These are phyloP conservation scores for Calidris pygmaea DNA, from an alignment of 2,113 vertebrate species.

Conservation along the genomic window DNA sequence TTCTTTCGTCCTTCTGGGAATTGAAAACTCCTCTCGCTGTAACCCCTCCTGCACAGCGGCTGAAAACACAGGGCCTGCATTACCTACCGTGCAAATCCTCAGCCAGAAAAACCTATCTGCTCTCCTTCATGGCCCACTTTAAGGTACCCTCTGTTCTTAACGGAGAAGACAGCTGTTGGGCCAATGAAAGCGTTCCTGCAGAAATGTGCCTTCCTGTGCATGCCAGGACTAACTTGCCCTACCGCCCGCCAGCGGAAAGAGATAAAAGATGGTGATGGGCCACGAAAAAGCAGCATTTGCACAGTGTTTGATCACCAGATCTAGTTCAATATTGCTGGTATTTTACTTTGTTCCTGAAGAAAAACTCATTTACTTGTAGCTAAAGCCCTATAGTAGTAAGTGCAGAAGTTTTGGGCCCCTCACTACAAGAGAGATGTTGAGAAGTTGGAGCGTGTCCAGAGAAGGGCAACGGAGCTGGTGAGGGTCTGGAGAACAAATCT, in stretches of 20 bases:
- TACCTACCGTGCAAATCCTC: neutral
- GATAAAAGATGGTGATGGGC: neutral
- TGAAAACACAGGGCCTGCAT: neutral
- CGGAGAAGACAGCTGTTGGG: neutral
- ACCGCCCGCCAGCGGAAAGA: neutral
- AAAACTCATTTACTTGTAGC: neutral
- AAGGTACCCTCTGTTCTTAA: neutral
- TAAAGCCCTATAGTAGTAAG: neutral
- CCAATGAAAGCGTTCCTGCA: neutral
- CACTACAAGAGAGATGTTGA: too few relatives aligned
- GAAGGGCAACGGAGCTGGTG: too few relatives aligned
- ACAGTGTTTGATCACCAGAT: neutral
- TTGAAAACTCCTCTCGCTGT: conserved; percentile 17
- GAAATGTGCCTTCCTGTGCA: neutral
- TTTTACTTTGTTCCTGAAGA: neutral
- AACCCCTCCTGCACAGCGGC: neutral
- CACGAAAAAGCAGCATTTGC: neutral
- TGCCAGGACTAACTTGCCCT: neutral
- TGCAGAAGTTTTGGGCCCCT: fast-evolving
- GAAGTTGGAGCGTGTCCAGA: too few relatives aligned
- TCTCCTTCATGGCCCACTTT: neutral
- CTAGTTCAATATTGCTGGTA: neutral
- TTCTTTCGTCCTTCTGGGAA: conserved; percentile 52
- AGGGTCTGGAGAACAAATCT: too few relatives aligned
- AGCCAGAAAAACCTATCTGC: neutral